Evolutionary conservation across 1,140 invertebrate species (phyloP).

Genomic region (Trinorchestia longiramus): DNA sequence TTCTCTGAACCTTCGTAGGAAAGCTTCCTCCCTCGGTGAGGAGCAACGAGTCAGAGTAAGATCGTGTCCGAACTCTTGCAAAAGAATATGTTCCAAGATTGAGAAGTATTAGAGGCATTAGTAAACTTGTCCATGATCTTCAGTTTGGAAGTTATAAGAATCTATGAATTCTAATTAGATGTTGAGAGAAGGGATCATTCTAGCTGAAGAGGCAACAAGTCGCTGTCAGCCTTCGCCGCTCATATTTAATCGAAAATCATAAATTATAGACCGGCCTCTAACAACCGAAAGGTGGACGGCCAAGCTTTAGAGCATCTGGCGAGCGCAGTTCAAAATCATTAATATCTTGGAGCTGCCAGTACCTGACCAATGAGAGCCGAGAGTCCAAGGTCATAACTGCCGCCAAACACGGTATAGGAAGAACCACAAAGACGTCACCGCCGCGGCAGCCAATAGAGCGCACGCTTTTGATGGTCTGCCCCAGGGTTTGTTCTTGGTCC

Average conservation of each 20-base stretch:
- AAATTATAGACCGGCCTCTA: constrained; percentile 34
- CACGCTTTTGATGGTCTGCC: constrained; percentile 1
- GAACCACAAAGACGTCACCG: constrained; percentile 27
- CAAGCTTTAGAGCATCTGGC: constrained; percentile 44
- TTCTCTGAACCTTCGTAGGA: neutral
- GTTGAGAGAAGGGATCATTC: constrained; percentile 55
- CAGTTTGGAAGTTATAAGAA: constrained; percentile 51
- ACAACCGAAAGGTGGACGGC: constrained; percentile 54
- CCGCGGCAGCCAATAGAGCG: neutral
- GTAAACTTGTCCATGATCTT: constrained; percentile 49
- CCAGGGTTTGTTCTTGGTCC: constrained; percentile 7
- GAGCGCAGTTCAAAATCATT: constrained; percentile 53
- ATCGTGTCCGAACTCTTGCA: constrained; percentile 7
- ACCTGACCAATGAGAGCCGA: neutral
- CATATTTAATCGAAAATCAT: constrained; percentile 51
- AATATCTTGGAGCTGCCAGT: constrained; percentile 14
- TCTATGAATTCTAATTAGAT: constrained; percentile 54
- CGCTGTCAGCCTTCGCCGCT: constrained; percentile 47
- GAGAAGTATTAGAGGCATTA: constrained; percentile 53
- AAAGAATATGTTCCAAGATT: constrained; percentile 49
- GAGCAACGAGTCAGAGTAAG: neutral
- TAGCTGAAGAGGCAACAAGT: constrained; percentile 46
- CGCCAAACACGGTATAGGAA: neutral
- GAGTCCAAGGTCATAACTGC: constrained; percentile 50
- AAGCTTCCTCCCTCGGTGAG: neutral